A percentile compares a stretch with the other conserved stretches of the same genome.
Conservation (phyloP, 2,113 vertebrate species). For the Poicephalus gulielmi region DNA sequence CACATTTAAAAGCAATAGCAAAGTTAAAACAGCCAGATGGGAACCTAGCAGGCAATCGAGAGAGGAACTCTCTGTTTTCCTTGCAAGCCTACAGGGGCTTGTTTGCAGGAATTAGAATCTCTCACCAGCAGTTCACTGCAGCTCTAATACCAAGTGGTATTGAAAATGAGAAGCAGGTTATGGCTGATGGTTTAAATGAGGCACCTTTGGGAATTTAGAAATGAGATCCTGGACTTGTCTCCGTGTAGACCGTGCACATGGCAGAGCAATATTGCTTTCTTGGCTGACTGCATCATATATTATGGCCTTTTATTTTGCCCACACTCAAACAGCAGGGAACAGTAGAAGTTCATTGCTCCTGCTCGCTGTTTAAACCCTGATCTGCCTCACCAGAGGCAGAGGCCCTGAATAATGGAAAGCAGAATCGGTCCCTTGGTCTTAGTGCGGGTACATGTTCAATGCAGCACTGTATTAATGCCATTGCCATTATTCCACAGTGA, state of each 20-base stretch:
- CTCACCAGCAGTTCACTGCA: conserved; percentile 65
- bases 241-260: conserved; percentile 25
- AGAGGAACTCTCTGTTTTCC: conserved; percentile 63
- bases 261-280: conserved; percentile 68
- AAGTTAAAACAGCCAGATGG: conserved; percentile 70
- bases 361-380: conserved; percentile 36
- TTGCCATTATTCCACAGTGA: not conserved
- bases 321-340: conserved; percentile 55
- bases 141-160: conserved; percentile 65
- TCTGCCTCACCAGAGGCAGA: conserved; percentile 20
- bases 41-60: conserved; percentile 60
- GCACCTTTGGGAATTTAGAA: conserved; percentile 66
- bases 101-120: conserved; percentile 72
- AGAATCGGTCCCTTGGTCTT: conserved; percentile 18
- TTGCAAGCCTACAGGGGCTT: conserved; percentile 67
- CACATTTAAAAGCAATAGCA: conserved; percentile 64
- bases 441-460: not conserved
- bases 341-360: conserved; percentile 49
- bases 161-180: conserved; percentile 70
- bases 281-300: conserved; percentile 65
- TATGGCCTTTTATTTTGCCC: conserved; percentile 63
- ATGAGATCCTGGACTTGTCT: conserved; percentile 63
- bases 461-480: not conserved
- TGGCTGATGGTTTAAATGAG: conserved; percentile 68
- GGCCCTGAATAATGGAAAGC: conserved; percentile 5